Percentiles rank a stretch among this genome's conserved stretches.
Evolutionary conservation across 1,140 invertebrate genomes (phyloP).

Genomic region (Trichonephila clavata): DNA sequence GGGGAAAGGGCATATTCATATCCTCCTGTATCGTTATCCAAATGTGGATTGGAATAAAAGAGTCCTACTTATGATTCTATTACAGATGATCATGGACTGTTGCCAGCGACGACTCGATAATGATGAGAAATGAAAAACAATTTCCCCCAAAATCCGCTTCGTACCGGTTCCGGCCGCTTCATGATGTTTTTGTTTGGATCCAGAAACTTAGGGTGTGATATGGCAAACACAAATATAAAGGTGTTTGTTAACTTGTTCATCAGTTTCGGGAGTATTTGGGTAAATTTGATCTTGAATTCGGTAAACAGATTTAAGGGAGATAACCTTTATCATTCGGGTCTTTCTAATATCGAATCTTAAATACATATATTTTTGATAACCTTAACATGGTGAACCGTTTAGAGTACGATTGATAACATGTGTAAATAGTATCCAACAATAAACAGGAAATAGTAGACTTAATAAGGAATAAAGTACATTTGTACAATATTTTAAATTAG

Average conservation of each 20-base stretch:
- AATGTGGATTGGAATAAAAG: neutral
- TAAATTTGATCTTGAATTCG: too few species aligned
- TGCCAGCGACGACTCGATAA: conserved; percentile 40
- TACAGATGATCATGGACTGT: conserved; percentile 11
- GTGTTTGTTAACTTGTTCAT: neutral
- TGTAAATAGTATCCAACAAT: too few species aligned
- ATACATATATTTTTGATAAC: too few species aligned
- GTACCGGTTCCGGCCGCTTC: neutral
- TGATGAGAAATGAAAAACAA: conserved; percentile 25
- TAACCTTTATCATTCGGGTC: too few species aligned
- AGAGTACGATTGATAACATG: too few species aligned
- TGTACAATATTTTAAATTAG: too few species aligned
- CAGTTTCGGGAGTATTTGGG: too few species aligned
- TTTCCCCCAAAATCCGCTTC: neutral
- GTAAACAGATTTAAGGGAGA: too few species aligned
- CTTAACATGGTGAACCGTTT: too few species aligned
- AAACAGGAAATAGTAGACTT: too few species aligned
- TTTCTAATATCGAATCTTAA: too few species aligned
- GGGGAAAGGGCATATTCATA: conserved; percentile 64
- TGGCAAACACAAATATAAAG: neutral
- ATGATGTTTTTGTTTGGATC: neutral
- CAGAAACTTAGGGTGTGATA: neutral
- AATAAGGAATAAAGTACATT: too few species aligned
- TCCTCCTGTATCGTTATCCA: conserved; percentile 48
- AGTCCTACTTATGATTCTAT: neutral